phyloP scores from a whole-genome alignment of 2,113 vertebrate species.

The Xiphophorus hellerii region DNA sequence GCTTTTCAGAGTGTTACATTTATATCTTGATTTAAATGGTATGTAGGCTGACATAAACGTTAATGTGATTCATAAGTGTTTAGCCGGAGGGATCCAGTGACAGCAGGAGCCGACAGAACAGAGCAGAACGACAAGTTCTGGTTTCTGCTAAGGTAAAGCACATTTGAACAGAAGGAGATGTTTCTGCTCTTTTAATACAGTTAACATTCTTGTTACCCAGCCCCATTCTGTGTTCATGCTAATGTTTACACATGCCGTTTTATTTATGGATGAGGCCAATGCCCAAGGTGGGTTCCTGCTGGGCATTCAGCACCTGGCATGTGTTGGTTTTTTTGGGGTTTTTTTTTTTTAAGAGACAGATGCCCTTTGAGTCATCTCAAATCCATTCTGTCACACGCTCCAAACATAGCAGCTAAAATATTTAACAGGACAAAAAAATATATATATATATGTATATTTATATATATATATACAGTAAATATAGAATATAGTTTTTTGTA shows the following conservation, averaged over 20 bases:
- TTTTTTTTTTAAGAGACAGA: not conserved
- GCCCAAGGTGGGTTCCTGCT: constrained; percentile 36
- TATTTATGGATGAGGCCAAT: constrained; percentile 50
- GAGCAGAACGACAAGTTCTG: constrained; percentile 19
- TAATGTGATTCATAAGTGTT: constrained; percentile 65
- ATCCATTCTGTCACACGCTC: constrained; percentile 37
- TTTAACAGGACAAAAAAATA: constrained; percentile 51
- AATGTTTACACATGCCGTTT: constrained; percentile 47
- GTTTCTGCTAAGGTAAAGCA: constrained; percentile 26
- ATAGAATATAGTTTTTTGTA: not conserved
- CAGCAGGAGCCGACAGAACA: constrained; percentile 21
- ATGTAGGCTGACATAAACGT: constrained; percentile 54
- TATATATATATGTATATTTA: too few relatives aligned
- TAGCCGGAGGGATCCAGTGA: constrained; percentile 42
- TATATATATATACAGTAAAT: too few relatives aligned
- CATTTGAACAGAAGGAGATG: constrained; percentile 20
- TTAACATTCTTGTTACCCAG: constrained; percentile 15
- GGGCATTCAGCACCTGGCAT: constrained; percentile 31
- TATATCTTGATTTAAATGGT: constrained; percentile 52
- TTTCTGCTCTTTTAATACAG: constrained; percentile 56
- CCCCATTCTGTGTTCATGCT: constrained; percentile 18
- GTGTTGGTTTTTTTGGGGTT: not conserved
- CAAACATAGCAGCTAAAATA: constrained; percentile 48
- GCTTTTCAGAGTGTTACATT: constrained; percentile 16
- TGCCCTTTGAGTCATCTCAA: not conserved